phyloP scores from a whole-genome alignment of 2,113 vertebrate species.

The Collichthys lucidus region DNA sequence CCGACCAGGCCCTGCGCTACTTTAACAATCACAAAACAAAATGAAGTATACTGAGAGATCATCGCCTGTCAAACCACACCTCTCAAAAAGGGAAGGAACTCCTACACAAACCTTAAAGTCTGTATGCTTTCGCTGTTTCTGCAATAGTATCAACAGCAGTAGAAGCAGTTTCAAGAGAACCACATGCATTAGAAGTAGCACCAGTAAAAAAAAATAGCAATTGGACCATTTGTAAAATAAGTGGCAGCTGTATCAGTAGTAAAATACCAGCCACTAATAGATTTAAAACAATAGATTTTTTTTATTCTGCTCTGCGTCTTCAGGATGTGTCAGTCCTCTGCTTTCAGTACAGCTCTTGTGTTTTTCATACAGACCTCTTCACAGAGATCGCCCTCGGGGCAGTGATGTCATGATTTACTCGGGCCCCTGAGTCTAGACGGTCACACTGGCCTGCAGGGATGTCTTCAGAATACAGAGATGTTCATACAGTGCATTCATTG shows the following conservation, averaged over 20 bases:
- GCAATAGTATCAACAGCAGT: background rate
- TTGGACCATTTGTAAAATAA: too few relatives aligned
- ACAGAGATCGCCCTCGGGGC: background rate
- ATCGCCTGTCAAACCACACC: background rate
- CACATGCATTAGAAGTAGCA: background rate
- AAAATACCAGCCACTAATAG: background rate
- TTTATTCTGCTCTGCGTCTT: background rate
- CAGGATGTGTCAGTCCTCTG: background rate
- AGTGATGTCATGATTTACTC: conserved; percentile 48
- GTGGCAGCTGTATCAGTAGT: background rate
- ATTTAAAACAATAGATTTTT: background rate
- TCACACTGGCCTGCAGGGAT: conserved; percentile 16
- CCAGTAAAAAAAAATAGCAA: too few relatives aligned
- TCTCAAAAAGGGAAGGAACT: background rate
- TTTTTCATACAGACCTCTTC: conserved; percentile 5
- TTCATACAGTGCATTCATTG: conserved; percentile 8
- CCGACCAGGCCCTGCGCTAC: too few relatives aligned
- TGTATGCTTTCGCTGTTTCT: background rate
- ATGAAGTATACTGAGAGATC: background rate
- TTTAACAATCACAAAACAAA: background rate
- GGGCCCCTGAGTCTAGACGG: conserved; percentile 30
- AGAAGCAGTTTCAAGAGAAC: background rate
- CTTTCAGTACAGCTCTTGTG: background rate
- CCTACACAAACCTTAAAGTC: background rate
- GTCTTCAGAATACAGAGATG: background rate